Evolutionary conservation across 2,113 vertebrate genomes (phyloP), one percentile per base, ranked within the genome.

Genomic region (Herpailurus yagouaroundi): DNA sequence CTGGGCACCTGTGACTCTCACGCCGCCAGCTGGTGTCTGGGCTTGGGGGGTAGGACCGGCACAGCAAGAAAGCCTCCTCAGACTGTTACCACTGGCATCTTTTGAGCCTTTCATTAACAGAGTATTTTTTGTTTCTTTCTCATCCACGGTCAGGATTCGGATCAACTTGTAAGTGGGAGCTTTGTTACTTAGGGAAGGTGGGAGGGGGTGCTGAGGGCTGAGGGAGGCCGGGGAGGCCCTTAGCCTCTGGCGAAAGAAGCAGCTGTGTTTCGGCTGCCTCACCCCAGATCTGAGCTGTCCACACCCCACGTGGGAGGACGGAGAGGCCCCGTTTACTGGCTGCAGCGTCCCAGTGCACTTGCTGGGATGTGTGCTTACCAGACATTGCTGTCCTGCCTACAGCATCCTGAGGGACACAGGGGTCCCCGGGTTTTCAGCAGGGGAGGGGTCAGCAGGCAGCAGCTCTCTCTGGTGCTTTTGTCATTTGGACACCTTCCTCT

Each of bases 31-130:
- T 73, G 64, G 13, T 33, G 13, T 86, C 96, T 60, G 83, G 33
- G 48, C 81, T 90, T 77, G 77, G 50, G 71, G 50, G 12, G 0
- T 14, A 29, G 76, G 79, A 80, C 92, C 55, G 52, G 18, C 69
- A 23, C 4, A 14, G 91, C 88, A 77, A 84, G 76, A 73, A 77
- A 57, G 64, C 64, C 45, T 88, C 96, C 76, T 38, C 41, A 80
- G 48, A 60, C 84, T 29, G 33, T 69, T 81, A 87, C 74, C 52
- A 6, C 1, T 31, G 74, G 64, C 88, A 69, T 66, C 86, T 90
- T 97, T 50, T 79, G 91, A 94, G 91, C 92, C 90, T 96, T 97
- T 97, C 97, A 97, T 97, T 96, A 97, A 97, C 81, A 21, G 45
- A 13, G 15, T 74, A 6, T 55, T 93, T 33, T 74, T 60, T 38